Percentiles rank a stretch among this genome's conserved stretches.
Evolutionary conservation across 1,140 invertebrate species (phyloP).

Genomic region (Trichoplusia ni): DNA sequence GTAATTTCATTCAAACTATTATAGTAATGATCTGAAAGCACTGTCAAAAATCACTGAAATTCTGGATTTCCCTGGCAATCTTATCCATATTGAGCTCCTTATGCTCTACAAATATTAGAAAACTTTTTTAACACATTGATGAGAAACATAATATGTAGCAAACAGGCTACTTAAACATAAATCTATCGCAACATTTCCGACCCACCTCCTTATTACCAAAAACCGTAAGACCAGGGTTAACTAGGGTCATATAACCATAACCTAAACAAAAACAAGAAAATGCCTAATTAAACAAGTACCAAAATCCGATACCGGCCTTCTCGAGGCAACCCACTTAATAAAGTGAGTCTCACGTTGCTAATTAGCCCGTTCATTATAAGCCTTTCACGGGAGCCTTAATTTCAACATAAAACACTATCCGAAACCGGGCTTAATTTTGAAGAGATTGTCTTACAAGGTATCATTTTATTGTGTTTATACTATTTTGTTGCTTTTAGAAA

Average conservation of each 20-base stretch:
- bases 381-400: slow-evolving; percentile 76
- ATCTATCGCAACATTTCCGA: background rate
- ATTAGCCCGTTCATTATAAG: slow-evolving; percentile 78
- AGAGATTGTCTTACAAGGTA: slow-evolving; percentile 63
- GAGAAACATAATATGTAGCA: too few relatives aligned
- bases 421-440: slow-evolving; percentile 59
- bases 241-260: slow-evolving; percentile 22
- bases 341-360: slow-evolving; percentile 76
- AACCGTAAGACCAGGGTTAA: background rate
- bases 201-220: background rate
- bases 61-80: too few relatives aligned
- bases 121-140: too few relatives aligned
- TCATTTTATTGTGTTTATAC: slow-evolving; percentile 39
- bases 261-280: slow-evolving; percentile 53
- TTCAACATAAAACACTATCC: slow-evolving; percentile 71
- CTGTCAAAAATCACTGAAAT: too few relatives aligned
- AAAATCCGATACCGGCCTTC: slow-evolving; percentile 77
- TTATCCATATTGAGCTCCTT: too few relatives aligned
- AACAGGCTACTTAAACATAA: too few relatives aligned
- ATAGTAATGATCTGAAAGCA: too few relatives aligned
- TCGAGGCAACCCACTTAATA: slow-evolving; percentile 70
- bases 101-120: too few relatives aligned
- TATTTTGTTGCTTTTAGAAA: background rate
- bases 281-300: slow-evolving; percentile 76
- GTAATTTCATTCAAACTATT: too few relatives aligned